Conservation (phyloP, 2,888 invertebrate species). For the Drosophila flavopinicola region DNA sequence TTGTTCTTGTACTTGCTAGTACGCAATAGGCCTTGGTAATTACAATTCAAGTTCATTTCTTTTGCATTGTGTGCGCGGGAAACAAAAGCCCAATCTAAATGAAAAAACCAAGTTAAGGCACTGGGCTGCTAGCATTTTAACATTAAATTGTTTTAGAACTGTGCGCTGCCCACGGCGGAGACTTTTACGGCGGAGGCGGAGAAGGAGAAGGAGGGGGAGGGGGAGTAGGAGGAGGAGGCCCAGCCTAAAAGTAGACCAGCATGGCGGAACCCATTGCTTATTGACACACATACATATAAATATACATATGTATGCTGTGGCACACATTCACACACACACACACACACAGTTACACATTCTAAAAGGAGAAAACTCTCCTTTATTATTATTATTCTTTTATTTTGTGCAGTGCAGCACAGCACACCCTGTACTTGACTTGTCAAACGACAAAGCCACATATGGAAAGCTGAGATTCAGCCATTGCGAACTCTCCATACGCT, state of each 20-base stretch:
- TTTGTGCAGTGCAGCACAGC: conserved; percentile 9
- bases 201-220: conserved; percentile 9
- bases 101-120: conserved; percentile 43
- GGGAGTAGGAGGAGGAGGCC: conserved; percentile 4
- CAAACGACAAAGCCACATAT: conserved; percentile 48
- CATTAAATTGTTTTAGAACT: conserved; percentile 78
- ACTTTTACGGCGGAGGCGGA: conserved; percentile 3
- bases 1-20: neutral
- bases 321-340: conserved; percentile 21
- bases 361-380: conserved; percentile 37
- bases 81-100: conserved; percentile 47
- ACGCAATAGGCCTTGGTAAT: conserved; percentile 66
- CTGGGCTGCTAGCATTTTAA: conserved; percentile 43
- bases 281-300: conserved; percentile 64
- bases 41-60: conserved; percentile 76
- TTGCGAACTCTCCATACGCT: conserved; percentile 9
- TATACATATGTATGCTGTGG: conserved; percentile 1
- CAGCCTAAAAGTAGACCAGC: conserved; percentile 69
- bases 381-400: conserved; percentile 38
- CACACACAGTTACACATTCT: conserved; percentile 37
- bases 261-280: conserved; percentile 56
- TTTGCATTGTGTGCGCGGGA: conserved; percentile 42
- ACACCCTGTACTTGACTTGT: conserved; percentile 70
- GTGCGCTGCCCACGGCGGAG: conserved; percentile 16
- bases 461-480: conserved; percentile 2